phyloP scores from a whole-genome alignment of 1,140 invertebrate species.

The Mesaphorura yosii region DNA sequence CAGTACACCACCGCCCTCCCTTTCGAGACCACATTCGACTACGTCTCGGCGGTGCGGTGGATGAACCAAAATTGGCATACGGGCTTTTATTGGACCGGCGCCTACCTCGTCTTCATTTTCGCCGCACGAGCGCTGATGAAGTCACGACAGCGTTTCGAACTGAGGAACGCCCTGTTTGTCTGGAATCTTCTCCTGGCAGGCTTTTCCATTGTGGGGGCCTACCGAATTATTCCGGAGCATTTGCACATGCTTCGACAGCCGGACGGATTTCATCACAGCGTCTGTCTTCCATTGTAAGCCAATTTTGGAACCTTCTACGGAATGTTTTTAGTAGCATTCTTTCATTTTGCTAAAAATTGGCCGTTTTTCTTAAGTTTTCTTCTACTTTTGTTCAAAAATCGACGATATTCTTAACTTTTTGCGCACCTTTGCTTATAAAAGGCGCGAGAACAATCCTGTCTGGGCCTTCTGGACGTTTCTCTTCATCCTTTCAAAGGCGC shows the following conservation, averaged over 20 bases:
- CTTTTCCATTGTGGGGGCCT: constrained; percentile 88
- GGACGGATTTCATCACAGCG: too few relatives aligned
- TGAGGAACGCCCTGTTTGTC: constrained; percentile 65
- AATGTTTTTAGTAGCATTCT: too few relatives aligned
- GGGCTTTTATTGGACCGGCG: constrained; percentile 43
- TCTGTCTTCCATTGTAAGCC: too few relatives aligned
- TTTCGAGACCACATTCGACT: constrained; percentile 27
- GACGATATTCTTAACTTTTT: too few relatives aligned
- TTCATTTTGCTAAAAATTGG: too few relatives aligned
- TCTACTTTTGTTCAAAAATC: too few relatives aligned
- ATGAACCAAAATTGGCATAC: constrained; percentile 47
- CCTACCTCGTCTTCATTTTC: constrained; percentile 88
- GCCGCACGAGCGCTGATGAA: constrained; percentile 85
- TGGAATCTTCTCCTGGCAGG: constrained; percentile 86
- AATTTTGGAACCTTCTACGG: too few relatives aligned
- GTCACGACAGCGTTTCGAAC: constrained; percentile 68
- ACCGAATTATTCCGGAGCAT: constrained; percentile 74
- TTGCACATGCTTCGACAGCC: constrained; percentile 56
- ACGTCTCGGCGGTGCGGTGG: constrained; percentile 35
- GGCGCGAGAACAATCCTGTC: not conserved
- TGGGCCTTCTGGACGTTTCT: not conserved
- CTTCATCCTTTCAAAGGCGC: not conserved
- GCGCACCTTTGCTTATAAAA: too few relatives aligned
- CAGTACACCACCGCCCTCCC: constrained; percentile 27
- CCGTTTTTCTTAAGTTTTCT: too few relatives aligned